Percentiles rank a stretch among this genome's conserved stretches.
phyloP scores from a whole-genome alignment of 2,113 vertebrate species.

The Plecturocebus donacophilus region DNA sequence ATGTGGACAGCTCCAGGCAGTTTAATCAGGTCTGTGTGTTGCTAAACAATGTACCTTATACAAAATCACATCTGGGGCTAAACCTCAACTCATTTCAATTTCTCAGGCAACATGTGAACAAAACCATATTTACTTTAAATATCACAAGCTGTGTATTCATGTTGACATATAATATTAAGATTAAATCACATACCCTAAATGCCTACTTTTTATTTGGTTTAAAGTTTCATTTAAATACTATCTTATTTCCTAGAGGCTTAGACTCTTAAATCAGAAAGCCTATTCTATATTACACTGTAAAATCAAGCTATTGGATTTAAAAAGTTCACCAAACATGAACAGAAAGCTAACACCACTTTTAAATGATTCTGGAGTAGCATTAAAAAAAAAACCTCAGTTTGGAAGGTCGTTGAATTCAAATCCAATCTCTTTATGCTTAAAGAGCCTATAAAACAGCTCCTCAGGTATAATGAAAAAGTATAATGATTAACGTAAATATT shows the following conservation, averaged over 20 bases:
- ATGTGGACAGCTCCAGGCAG: not conserved
- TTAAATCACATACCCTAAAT: constrained; percentile 56
- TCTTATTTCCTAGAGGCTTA: constrained; percentile 57
- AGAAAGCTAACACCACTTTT: constrained; percentile 32
- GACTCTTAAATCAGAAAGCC: not conserved
- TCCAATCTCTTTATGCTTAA: not conserved
- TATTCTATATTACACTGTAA: constrained; percentile 14
- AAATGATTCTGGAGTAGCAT: not conserved
- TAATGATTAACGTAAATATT: not conserved
- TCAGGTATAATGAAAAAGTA: not conserved
- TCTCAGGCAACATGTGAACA: constrained; percentile 44
- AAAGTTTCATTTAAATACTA: constrained; percentile 61
- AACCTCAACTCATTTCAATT: constrained; percentile 59
- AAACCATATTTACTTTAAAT: constrained; percentile 61
- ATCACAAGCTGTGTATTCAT: constrained; percentile 53
- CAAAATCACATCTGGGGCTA: constrained; percentile 25
- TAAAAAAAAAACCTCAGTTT: not conserved
- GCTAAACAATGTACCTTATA: constrained; percentile 25
- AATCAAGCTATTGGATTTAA: constrained; percentile 52
- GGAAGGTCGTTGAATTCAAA: constrained; percentile 44
- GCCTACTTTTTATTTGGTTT: constrained; percentile 55
- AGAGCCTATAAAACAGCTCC: not conserved
- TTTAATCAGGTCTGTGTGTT: not conserved
- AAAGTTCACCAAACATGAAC: constrained; percentile 29
- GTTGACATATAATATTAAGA: constrained; percentile 69